These are phyloP conservation scores for Athripsodes cinereus DNA, from an alignment of 2,888 invertebrate species.

Conservation along the genomic window DNA sequence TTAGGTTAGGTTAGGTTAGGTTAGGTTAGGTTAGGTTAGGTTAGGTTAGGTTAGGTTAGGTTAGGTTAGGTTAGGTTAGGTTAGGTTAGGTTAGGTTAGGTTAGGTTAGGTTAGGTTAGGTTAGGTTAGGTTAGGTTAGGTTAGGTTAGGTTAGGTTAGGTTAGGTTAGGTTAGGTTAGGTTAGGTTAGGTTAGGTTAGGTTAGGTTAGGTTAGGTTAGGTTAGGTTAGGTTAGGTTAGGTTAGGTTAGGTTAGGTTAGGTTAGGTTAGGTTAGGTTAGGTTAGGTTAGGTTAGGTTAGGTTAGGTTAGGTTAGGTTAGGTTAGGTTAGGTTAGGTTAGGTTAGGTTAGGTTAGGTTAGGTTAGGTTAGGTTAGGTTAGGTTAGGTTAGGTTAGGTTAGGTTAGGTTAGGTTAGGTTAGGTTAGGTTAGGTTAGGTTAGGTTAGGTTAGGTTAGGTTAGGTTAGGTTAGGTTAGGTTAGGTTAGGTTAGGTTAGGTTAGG, in stretches of 20 bases:
- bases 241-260: constrained; percentile 11
- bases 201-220: constrained; percentile 7
- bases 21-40: constrained; percentile 5
- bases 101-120: constrained; percentile 13
- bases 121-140: constrained; percentile 14
- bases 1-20: constrained; percentile 20
- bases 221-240: constrained; percentile 20
- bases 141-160: constrained; percentile 9
- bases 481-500: background rate
- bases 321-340: background rate
- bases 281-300: background rate
- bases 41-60: constrained; percentile 8
- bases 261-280: constrained; percentile 5
- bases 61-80: constrained; percentile 1
- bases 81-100: constrained; percentile 13
- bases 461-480: background rate
- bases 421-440: background rate
- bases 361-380: background rate
- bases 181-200: background rate
- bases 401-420: constrained; percentile 8
- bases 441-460: background rate
- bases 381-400: background rate
- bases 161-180: background rate
- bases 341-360: background rate
- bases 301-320: background rate